Evolutionary conservation across 64 coral and sea anemone genomes (phyloP).

Genomic region (Actinia tenebrosa): DNA sequence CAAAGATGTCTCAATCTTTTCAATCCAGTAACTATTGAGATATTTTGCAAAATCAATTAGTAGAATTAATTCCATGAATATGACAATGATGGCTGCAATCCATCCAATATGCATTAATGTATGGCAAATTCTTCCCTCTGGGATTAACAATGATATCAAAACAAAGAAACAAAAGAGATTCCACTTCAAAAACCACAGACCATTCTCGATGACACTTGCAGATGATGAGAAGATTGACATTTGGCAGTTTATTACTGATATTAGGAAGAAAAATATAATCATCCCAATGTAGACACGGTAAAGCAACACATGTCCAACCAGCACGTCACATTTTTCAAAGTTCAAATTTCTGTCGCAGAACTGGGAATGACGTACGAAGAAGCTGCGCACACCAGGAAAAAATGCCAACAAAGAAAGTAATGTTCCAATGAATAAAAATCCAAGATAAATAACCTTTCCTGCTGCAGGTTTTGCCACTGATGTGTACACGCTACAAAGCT

Average conservation of each 20-base stretch:
- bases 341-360: conserved; percentile 75
- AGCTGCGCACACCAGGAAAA: conserved; percentile 52
- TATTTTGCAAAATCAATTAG: conserved; percentile 65
- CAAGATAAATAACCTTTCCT: conserved; percentile 66
- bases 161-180: conserved; percentile 71
- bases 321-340: conserved; percentile 75
- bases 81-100: conserved; percentile 73
- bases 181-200: conserved; percentile 80
- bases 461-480: conserved; percentile 59
- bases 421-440: conserved; percentile 62
- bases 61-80: conserved; percentile 63
- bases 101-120: conserved; percentile 71
- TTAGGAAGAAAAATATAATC: conserved; percentile 73
- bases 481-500: conserved; percentile 28
- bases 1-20: conserved; percentile 58
- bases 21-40: conserved; percentile 59
- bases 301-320: conserved; percentile 75
- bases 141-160: conserved; percentile 64
- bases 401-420: conserved; percentile 65
- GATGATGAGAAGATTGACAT: conserved; percentile 56
- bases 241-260: conserved; percentile 80
- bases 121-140: conserved; percentile 59
- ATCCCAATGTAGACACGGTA: conserved; percentile 78
- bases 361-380: conserved; percentile 57
- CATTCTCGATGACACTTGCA: conserved; percentile 64